phyloP scores from a whole-genome alignment of 2,888 invertebrate species.

The Candidula unifasciata region DNA sequence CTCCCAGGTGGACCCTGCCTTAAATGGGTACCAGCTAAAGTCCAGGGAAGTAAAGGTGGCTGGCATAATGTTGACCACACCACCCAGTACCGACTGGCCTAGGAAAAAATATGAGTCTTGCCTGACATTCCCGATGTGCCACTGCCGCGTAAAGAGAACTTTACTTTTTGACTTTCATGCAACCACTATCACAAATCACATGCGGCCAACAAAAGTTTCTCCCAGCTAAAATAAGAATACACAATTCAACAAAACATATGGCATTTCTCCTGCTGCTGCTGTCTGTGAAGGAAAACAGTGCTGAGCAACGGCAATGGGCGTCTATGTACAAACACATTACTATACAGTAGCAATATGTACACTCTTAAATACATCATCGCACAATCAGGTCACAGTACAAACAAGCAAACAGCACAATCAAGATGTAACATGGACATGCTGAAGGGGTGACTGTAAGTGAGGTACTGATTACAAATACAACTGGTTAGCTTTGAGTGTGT shows the following conservation, averaged over 20 bases:
- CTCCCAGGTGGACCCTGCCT: too few relatives aligned
- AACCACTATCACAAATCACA: not conserved
- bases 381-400: not conserved
- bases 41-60: too few relatives aligned
- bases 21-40: too few relatives aligned
- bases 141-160: too few relatives aligned
- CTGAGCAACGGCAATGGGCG: not conserved
- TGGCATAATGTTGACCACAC: too few relatives aligned
- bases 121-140: too few relatives aligned
- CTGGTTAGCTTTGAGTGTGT: too few relatives aligned
- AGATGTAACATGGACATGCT: slow-evolving; percentile 1
- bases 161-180: too few relatives aligned
- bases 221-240: not conserved
- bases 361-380: slow-evolving; percentile 10
- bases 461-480: too few relatives aligned
- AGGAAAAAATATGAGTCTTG: too few relatives aligned
- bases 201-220: not conserved
- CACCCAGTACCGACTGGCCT: too few relatives aligned
- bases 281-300: not conserved
- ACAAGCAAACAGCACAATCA: not conserved
- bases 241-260: not conserved
- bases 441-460: not conserved
- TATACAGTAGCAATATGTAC: not conserved
- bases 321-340: slow-evolving; percentile 5
- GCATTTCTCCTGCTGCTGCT: not conserved